Evolutionary conservation across 2,113 vertebrate genomes (phyloP), one percentile per base, ranked within the genome.

Genomic region (Pantherophis guttatus): DNA sequence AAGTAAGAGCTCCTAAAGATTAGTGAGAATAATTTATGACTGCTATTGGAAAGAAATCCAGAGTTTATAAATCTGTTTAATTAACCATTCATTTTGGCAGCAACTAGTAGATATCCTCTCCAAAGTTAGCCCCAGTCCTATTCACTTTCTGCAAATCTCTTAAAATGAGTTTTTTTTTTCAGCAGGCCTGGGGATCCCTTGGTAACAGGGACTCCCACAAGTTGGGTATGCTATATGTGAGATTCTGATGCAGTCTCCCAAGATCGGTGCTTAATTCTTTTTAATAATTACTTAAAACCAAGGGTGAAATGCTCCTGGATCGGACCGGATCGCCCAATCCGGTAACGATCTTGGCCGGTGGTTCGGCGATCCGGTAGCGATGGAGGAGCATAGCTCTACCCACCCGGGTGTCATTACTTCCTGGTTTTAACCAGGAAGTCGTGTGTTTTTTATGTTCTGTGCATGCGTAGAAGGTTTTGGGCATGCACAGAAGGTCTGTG

Each of bases 11-110:
- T 54, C 81, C 88, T 57, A 87, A 86, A 90, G 52, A 33, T 86
- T 90, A 48, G 21, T 54, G 50, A 33, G 55, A 90, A 86, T 53
- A 90, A 81, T 90, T 86, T 62, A 65, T 87, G 57, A 54, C 19
- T 93, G 81, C 23, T 87, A 87, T 23, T 50, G 10, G 48, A 93
- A 86, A 21, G 39, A 65, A 90, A 90, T 39, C 88, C 65, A 50
- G 39, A 55, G 86, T 90, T 90, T 93, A 62, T 44, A 90, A 85
- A 89, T 52, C 88, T 90, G 92, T 58, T 87, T 59, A 65, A 93
- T 90, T 90, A 90, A 62, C 59, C 48, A 87, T 93, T 29, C 12
- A n/a, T 62, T 29, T 86, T 39, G 55, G 9, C 44, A 33, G 48
- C 59, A 53, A 10, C 57, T 53, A 58, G 55, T 23, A 86, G 54